Percentiles rank a stretch among this genome's conserved stretches.
These are phyloP conservation scores for Loripinus fragilis DNA, from an alignment of 2,888 invertebrate genomes.

Conservation along the genomic window DNA sequence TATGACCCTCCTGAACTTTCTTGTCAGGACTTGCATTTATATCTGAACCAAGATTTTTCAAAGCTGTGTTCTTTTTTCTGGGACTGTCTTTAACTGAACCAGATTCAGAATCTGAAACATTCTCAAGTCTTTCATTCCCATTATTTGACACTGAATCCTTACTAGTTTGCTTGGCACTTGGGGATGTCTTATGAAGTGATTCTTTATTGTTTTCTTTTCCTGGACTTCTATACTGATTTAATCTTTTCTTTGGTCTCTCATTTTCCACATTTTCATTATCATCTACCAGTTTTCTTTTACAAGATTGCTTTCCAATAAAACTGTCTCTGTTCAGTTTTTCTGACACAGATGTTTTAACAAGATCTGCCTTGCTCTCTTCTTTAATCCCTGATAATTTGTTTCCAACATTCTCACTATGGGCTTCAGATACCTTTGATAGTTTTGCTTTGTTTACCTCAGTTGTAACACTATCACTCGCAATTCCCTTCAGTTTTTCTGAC, in stretches of 20 bases:
- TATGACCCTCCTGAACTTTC: background rate
- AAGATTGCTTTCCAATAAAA: conserved; percentile 26
- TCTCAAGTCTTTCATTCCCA: background rate
- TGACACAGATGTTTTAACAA: too few relatives aligned
- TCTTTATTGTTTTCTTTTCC: background rate
- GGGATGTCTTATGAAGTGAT: too few relatives aligned
- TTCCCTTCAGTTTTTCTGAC: too few relatives aligned
- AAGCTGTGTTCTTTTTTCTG: conserved; percentile 9
- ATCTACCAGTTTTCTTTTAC: conserved; percentile 57
- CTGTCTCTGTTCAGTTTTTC: background rate
- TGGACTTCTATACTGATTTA: conserved; percentile 7
- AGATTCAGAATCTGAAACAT: too few relatives aligned
- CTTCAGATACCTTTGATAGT: background rate
- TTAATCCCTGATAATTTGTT: background rate
- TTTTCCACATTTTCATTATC: conserved; percentile 38
- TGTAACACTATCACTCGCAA: too few relatives aligned
- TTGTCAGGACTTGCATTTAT: conserved; percentile 51
- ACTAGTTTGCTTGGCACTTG: background rate
- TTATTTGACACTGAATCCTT: background rate
- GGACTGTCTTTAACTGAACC: conserved; percentile 31
- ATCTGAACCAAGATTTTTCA: conserved; percentile 36
- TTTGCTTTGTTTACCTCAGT: background rate
- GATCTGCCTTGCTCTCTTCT: too few relatives aligned
- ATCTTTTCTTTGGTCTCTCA: conserved; percentile 37
- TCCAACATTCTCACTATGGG: background rate